phyloP scores from a whole-genome alignment of 2,888 invertebrate species.

The Ypsolopha sequella region DNA sequence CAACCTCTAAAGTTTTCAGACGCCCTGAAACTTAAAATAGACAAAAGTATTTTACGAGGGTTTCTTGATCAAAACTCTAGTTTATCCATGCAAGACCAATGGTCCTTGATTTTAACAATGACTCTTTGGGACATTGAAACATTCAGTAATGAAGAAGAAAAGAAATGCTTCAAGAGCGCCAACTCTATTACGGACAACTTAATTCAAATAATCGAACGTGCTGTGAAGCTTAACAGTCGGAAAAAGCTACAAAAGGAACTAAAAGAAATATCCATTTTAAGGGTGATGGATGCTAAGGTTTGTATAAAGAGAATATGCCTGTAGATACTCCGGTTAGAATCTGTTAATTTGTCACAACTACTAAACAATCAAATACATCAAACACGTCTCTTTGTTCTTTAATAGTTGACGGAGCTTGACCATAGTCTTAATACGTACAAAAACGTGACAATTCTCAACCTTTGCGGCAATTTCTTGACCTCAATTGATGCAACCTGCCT shows the following conservation, averaged over 20 bases:
- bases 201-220: slow-evolving; percentile 30
- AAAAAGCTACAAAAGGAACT: slow-evolving; percentile 30
- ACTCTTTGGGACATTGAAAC: slow-evolving; percentile 49
- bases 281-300: slow-evolving; percentile 12
- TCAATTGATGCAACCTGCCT: slow-evolving; percentile 23
- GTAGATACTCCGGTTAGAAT: slow-evolving; percentile 1
- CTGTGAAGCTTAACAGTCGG: slow-evolving; percentile 29
- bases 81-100: slow-evolving; percentile 37
- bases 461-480: slow-evolving; percentile 46
- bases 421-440: slow-evolving; percentile 33
- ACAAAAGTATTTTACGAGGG: slow-evolving; percentile 33
- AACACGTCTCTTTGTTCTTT: no score
- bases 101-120: slow-evolving; percentile 40
- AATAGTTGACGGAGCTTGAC: slow-evolving; percentile 63
- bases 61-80: slow-evolving; percentile 36
- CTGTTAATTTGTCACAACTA: no score
- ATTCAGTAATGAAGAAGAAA: slow-evolving; percentile 40
- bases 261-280: slow-evolving; percentile 29
- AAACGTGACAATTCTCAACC: slow-evolving; percentile 48
- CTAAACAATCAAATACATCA: no score
- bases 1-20: slow-evolving; percentile 28
- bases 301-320: slow-evolving; percentile 8
- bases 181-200: slow-evolving; percentile 46
- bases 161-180: slow-evolving; percentile 35
- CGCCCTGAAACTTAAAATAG: slow-evolving; percentile 40